phyloP scores from a whole-genome alignment of 2,113 vertebrate species.

The Nerophis ophidion region DNA sequence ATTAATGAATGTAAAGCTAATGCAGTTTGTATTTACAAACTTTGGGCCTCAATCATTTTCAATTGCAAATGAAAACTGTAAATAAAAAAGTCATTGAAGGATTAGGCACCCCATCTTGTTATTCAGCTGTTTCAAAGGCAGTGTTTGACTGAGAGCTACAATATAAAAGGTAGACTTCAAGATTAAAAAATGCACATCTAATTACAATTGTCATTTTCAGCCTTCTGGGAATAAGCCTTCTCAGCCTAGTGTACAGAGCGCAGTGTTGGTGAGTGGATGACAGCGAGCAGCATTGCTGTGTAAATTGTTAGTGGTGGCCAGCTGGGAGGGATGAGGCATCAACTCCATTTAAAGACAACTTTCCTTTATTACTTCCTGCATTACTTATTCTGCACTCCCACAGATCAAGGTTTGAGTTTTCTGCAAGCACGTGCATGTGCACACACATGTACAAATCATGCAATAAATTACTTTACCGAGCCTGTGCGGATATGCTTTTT shows the following conservation, averaged over 20 bases:
- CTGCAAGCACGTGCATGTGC: conserved; percentile 14
- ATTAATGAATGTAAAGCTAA: not conserved
- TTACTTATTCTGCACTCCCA: conserved; percentile 63
- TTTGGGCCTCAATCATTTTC: not conserved
- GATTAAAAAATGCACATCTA: conserved; percentile 34
- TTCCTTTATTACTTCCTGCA: conserved; percentile 46
- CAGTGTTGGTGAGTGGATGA: conserved; percentile 23
- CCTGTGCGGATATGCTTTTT: not conserved
- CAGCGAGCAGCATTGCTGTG: conserved; percentile 16
- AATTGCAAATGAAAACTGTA: not conserved
- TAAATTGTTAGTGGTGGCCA: conserved; percentile 24
- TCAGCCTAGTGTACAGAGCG: conserved; percentile 7
- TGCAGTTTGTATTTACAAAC: not conserved
- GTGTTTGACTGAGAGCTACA: conserved; percentile 28
- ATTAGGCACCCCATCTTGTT: conserved; percentile 6
- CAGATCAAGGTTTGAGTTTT: conserved; percentile 45
- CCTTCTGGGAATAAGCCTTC: conserved; percentile 28
- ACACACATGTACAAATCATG: conserved; percentile 15
- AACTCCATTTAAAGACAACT: conserved; percentile 57
- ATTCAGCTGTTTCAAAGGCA: conserved; percentile 13
- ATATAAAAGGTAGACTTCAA: conserved; percentile 37
- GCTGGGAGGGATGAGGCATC: conserved; percentile 42
- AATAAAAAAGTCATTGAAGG: conserved; percentile 1
- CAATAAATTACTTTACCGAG: conserved; percentile 10
- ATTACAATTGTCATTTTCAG: conserved; percentile 43